Evolutionary conservation across 2,888 invertebrate genomes (phyloP), one percentile per base, ranked within the genome.

Genomic region (Leptinotarsa tumamoca): DNA sequence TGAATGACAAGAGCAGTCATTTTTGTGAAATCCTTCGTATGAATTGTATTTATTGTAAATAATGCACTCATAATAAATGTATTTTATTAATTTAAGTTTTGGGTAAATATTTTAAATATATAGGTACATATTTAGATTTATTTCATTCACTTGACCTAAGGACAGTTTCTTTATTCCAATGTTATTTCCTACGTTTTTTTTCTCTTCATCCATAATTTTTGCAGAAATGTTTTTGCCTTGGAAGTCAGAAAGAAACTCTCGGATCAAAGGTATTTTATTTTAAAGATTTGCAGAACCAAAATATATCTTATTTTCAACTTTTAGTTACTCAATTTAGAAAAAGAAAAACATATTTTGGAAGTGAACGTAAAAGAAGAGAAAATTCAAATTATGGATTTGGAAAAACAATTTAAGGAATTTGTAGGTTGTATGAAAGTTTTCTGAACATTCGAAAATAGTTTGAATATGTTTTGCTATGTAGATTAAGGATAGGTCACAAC

Each of bases 331-430:
- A 52, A 56, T 56, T 71, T 80, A 66, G 73, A 79, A 66, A 72
- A 72, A 27, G 73, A 74, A 73, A 82, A 81, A 54, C 21, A 17
- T n/a, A 21, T 72, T 23, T 71, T 82, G 66, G 79, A 80, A 76
- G 51, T 76, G 18, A 78, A 80, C 13, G 50, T 82, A 13, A 74
- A 23, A 4, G 72, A 78, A 51, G 80, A 80, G 50, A 82, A 82
- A 77, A 72, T 33, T 10, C 80, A 81, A 51, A 79, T 83, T 27
- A 79, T 79, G 58, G 68, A 80, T 50, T 51, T 83, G 72, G 83
- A 82, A 67, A 77, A 72, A 66, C 78, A 83, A 68, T 83, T 83
- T 52, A 80, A 82, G 70, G 71, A 69, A 27, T 81, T 80, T 71
- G 83, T 83, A 77, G 50, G 81, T 79, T 21, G 52, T 67, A 51